Conservation (phyloP, 2,113 vertebrate genomes). For the Sylvietta virens region DNA sequence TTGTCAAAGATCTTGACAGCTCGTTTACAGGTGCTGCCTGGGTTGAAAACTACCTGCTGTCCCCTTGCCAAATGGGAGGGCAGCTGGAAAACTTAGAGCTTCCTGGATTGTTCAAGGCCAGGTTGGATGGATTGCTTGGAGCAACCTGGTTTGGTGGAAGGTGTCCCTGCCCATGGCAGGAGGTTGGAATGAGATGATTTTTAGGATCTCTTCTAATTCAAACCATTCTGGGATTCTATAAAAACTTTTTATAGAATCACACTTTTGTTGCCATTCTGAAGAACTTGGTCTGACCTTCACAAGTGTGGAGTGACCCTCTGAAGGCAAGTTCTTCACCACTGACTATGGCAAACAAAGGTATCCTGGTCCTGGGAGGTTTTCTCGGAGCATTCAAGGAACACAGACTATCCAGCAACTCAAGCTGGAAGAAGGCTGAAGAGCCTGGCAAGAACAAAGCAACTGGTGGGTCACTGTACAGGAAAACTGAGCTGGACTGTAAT, state of each 20-base stretch:
- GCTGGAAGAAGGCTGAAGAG: neutral
- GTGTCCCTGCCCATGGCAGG: neutral
- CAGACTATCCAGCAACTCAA: neutral
- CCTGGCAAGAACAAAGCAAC: neutral
- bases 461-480: neutral
- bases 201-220: neutral
- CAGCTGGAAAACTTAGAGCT: neutral
- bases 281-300: neutral
- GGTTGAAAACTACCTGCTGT: neutral
- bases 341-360: neutral
- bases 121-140: neutral
- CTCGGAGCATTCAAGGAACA: neutral
- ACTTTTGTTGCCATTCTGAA: neutral
- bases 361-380: neutral
- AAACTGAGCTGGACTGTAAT: neutral
- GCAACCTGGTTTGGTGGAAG: neutral
- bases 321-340: neutral
- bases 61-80: neutral
- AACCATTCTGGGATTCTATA: neutral
- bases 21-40: neutral
- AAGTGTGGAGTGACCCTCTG: neutral
- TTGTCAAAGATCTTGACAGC: neutral
- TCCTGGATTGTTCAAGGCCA: neutral
- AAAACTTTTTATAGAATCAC: rapidly evolving
- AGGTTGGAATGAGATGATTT: neutral